Evolutionary conservation across 2,797 vertebrate species (phyloP).

Genomic region (Semaprochilodus insignis): DNA sequence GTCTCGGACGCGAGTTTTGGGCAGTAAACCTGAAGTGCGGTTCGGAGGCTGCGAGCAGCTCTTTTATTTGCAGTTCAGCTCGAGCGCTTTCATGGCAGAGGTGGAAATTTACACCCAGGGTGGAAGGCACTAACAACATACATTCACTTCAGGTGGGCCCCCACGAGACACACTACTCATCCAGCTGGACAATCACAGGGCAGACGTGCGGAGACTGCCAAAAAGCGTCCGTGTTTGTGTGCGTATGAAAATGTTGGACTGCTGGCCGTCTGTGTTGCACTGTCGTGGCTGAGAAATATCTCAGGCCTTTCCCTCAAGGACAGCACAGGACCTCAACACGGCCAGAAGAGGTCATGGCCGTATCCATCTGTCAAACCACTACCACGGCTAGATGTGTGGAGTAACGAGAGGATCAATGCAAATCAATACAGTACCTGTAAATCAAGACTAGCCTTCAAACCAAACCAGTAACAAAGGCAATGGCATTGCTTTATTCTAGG

Average conservation of each 20-base stretch:
- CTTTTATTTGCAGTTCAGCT: background rate
- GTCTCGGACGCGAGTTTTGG: background rate
- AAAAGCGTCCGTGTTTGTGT: background rate
- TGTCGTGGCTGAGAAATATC: background rate
- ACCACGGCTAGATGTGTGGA: background rate
- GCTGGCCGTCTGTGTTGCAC: background rate
- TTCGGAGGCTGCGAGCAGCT: background rate
- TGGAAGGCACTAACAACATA: background rate
- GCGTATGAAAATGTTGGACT: background rate
- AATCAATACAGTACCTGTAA: background rate
- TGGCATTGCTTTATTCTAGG: background rate
- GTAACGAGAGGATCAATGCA: background rate
- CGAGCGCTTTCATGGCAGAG: background rate
- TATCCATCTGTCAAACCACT: conserved; percentile 23
- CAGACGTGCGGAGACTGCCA: background rate
- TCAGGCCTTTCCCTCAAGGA: background rate
- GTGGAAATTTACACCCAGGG: background rate
- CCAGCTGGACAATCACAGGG: background rate
- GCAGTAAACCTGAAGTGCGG: background rate
- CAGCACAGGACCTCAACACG: conserved; percentile 7
- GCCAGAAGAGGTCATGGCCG: background rate
- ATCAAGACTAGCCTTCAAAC: too few species aligned
- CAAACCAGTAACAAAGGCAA: background rate
- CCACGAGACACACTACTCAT: background rate
- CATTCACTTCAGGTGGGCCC: background rate